Conservation (phyloP, 2,888 invertebrate genomes). For the Lydus trimaculatus region DNA sequence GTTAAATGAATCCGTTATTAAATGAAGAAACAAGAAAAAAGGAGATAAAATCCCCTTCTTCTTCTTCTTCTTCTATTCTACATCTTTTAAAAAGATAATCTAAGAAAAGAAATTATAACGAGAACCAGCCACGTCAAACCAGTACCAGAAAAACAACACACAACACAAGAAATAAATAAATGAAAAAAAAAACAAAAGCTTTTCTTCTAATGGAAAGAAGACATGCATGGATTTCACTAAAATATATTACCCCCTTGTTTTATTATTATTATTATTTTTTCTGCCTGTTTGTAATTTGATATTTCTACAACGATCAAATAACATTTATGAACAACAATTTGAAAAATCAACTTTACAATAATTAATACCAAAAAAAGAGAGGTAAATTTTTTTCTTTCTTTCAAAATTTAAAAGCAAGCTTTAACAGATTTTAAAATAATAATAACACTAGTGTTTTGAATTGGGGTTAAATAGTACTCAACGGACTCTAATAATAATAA, state of each 20-base stretch:
- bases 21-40: not conserved
- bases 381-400: not conserved
- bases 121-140: slow-evolving; percentile 7
- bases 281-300: slow-evolving; percentile 1
- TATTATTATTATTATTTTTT: not conserved
- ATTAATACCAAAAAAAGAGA: not conserved
- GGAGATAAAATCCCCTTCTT: not conserved
- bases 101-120: slow-evolving; percentile 7
- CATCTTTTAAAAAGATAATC: not conserved
- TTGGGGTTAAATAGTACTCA: slow-evolving; percentile 2
- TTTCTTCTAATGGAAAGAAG: slow-evolving; percentile 5
- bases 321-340: not conserved
- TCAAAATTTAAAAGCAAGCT: not conserved
- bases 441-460: not conserved
- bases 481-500: not conserved
- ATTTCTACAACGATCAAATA: slow-evolving; percentile 2
- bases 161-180: not conserved
- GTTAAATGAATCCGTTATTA: not conserved
- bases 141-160: not conserved
- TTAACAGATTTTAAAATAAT: slow-evolving; percentile 2
- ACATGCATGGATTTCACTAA: slow-evolving; percentile 7
- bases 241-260: slow-evolving; percentile 2
- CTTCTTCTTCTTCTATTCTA: not conserved
- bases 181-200: not conserved
- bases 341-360: slow-evolving; percentile 4